Conservation (phyloP, 2,888 invertebrate species). For the Aphelenchoides bicaudatus region DNA sequence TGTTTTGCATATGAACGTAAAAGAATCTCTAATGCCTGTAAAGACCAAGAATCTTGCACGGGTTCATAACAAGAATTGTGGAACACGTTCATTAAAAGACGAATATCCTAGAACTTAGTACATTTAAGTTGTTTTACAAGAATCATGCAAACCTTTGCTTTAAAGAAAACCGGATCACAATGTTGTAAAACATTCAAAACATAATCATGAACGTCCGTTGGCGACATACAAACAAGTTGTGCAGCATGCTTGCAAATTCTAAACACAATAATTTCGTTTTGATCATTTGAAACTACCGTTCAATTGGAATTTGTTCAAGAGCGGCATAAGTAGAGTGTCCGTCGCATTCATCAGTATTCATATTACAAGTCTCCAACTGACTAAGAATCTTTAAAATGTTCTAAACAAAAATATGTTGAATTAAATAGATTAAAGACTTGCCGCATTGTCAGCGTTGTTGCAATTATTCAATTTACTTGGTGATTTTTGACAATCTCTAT, state of each 20-base stretch:
- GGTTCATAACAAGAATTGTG: neutral
- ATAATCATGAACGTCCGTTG: neutral
- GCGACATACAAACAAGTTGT: neutral
- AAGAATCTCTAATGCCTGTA: conserved; percentile 3
- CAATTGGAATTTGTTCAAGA: conserved; percentile 3
- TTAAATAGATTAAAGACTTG: neutral
- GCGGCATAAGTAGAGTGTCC: neutral
- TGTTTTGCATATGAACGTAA: neutral
- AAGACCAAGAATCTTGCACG: neutral
- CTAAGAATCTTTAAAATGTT: neutral
- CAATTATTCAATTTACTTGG: neutral
- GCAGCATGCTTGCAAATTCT: conserved; percentile 3
- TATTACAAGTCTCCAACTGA: conserved; percentile 8
- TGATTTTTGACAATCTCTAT: neutral
- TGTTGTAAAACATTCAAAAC: neutral
- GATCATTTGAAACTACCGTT: neutral
- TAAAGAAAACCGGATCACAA: conserved; percentile 4
- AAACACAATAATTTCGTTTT: neutral
- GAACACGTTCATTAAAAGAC: neutral
- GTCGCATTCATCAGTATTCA: neutral
- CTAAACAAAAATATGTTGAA: neutral
- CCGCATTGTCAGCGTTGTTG: neutral
- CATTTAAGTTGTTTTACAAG: neutral
- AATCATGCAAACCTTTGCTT: neutral
- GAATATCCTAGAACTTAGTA: neutral